These are phyloP conservation scores for Scaptomyza cyrtandrae DNA, from an alignment of 2,888 invertebrate species.

Conservation along the genomic window DNA sequence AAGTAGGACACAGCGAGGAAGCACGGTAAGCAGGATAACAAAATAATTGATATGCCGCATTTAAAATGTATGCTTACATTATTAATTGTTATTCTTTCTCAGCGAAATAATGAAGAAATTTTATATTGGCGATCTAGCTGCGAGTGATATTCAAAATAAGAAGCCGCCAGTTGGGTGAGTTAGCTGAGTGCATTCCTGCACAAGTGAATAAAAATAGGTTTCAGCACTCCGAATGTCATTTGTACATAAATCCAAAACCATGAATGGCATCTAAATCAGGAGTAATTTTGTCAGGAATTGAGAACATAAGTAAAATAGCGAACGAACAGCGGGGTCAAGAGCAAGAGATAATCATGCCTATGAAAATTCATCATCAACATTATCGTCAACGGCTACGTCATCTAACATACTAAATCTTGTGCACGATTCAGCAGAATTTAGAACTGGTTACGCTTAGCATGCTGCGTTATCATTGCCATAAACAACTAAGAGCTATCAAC, in stretches of 20 bases:
- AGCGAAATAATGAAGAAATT: slow-evolving; percentile 91
- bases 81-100: not conserved
- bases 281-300: not conserved
- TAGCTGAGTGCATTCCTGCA: not conserved
- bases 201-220: not conserved
- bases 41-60: not conserved
- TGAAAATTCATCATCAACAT: slow-evolving; percentile 1
- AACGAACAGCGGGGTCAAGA: not conserved
- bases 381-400: slow-evolving; percentile 6
- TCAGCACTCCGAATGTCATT: not conserved
- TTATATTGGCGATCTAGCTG: slow-evolving; percentile 93
- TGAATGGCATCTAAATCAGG: slow-evolving; percentile 1
- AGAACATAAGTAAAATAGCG: not conserved
- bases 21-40: slow-evolving; percentile 88
- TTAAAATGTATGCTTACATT: too few relatives aligned
- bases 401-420: slow-evolving; percentile 6
- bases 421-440: slow-evolving; percentile 25
- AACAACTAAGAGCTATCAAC: not conserved
- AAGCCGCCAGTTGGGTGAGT: slow-evolving; percentile 75
- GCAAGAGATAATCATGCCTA: not conserved
- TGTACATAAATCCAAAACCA: slow-evolving; percentile 3
- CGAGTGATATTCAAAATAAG: slow-evolving; percentile 85
- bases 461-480: not conserved
- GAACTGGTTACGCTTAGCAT: slow-evolving; percentile 19
- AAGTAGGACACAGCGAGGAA: slow-evolving; percentile 98